Evolutionary conservation across 2,113 vertebrate species (phyloP), one percentile per base, ranked within the genome.

Genomic region (Anoplopoma fimbria): DNA sequence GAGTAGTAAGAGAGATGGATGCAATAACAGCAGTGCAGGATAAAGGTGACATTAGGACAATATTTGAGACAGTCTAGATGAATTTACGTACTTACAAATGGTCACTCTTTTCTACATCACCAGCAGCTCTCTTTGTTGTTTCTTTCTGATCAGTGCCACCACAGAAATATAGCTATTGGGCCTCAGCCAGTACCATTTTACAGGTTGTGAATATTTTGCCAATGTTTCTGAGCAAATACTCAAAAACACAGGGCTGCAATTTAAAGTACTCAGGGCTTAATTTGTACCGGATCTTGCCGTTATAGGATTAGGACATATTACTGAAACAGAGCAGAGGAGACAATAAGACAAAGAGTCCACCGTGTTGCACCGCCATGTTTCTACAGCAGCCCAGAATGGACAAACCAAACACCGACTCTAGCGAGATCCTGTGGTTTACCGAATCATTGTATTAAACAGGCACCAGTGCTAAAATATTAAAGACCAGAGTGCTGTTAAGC

Each of bases 1-100:
- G 79, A 60, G 47, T 42, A 55, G 63, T 10, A 31, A 67, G 19
- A 80, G 34, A 65, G 25, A 77, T 29, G 19, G 53, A 64, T 76
- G 38, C 31, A 21, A 19, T 62, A 21, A 25, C 51, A 70, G 47
- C 13, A 4, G 53, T 15, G 29, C 31, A 10, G 33, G 45, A 47
- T 29, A 31, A 51, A 85, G 27, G 58, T 63, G 25, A 17, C n/a
- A 45, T 19, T 7, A 6, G 36, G 49, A 60, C 49, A 64, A 34
- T 31, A 42, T 74, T 53, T 2, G 13, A 12, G 2, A 60, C 3
- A 36, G 19, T 8, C 15, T n/a, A 14, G 6, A 15, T 62, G 7
- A 4, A 17, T 60, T 40, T 29, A 38, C 36, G 57, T 47, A 36
- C 51, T 38, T 25, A 36, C 12, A 42, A 70, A 75, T 23, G 5